These are phyloP conservation scores for Lineus longissimus DNA, from an alignment of 1,140 invertebrate genomes.

Conservation along the genomic window DNA sequence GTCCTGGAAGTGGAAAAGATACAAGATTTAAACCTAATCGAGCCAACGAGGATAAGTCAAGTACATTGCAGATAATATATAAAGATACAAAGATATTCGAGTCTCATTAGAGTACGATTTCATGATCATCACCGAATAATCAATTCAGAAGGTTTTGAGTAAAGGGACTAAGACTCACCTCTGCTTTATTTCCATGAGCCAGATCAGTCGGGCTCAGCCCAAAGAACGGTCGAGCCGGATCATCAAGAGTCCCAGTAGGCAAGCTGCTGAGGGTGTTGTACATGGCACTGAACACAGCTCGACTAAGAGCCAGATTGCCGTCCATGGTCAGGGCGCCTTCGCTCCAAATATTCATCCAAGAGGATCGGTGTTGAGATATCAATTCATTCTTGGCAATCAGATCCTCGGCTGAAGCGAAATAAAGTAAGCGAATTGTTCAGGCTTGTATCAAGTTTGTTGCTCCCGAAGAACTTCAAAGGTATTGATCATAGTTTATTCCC, in stretches of 20 bases:
- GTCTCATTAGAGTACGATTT: no score
- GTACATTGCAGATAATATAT: not conserved
- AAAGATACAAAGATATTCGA: no score
- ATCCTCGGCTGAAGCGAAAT: not conserved
- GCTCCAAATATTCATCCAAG: not conserved
- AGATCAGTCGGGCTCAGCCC: slow-evolving; percentile 46
- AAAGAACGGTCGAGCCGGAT: slow-evolving; percentile 28
- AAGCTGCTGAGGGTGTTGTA: slow-evolving; percentile 16
- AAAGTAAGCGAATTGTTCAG: not conserved
- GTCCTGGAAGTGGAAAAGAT: slow-evolving; percentile 23
- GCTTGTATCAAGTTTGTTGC: no score
- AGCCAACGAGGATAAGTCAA: not conserved
- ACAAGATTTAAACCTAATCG: not conserved
- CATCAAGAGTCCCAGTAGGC: not conserved
- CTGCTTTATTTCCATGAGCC: slow-evolving; percentile 30
- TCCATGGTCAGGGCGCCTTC: not conserved
- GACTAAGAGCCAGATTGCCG: not conserved
- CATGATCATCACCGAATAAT: no score
- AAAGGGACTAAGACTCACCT: no score
- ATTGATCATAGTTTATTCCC: no score
- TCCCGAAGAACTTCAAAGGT: no score
- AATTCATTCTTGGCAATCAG: not conserved
- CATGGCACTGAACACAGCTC: not conserved
- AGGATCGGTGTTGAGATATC: not conserved
- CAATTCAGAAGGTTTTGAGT: no score